Base-by-base conservation (phyloP, 2,797 vertebrate genomes). In the Myoxocephalus aenaeus region DNA sequence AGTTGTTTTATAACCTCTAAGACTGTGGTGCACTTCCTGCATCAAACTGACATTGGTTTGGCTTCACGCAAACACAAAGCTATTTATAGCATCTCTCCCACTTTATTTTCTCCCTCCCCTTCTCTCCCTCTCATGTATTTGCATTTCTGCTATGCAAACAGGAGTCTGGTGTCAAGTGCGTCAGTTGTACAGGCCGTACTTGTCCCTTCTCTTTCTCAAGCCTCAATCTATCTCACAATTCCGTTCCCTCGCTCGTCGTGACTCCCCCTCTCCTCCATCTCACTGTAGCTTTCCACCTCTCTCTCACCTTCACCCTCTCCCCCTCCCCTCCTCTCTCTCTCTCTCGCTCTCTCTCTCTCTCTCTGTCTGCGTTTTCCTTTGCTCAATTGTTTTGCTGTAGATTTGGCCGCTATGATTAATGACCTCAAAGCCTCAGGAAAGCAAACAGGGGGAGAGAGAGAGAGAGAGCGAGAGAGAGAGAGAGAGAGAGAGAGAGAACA, bases 331-430 rank as follows among this genome's bases (percentile, higher is more conserved):
- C 77, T 51, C 70, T 22, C 71, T 84, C 69, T 74, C 67, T 79
- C 82, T 87, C 83, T 83, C 81, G 82, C 85, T 82, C 83, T 8
- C 25, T 5, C 32, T 13, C 58, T n/a, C 66, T 32, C 71, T 77
- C 64, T 81, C 77, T 76, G 77, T 82, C 79, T 79, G 61, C 90
- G 83, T 90, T 92, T 90, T 89, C 82, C 89, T 92, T 87, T 88
- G 85, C 87, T 81, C 88, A 80, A 87, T 93, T 93, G 88, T 92
- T 90, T 93, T 91, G 82, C 88, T 89, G 82, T 90, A 90, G 86
- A 91, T 93, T 92, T 92, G 89, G 91, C 88, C 86, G 82, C 87
- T 83, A 86, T 94, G 92, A 94, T 94, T 93, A 93, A 93, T 94
- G 92, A 91, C 91, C 90, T 87, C 85, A 71, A 89, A 89, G 90